phyloP scores from a whole-genome alignment of 1,140 invertebrate species.

The Drosophila tropicalis region DNA sequence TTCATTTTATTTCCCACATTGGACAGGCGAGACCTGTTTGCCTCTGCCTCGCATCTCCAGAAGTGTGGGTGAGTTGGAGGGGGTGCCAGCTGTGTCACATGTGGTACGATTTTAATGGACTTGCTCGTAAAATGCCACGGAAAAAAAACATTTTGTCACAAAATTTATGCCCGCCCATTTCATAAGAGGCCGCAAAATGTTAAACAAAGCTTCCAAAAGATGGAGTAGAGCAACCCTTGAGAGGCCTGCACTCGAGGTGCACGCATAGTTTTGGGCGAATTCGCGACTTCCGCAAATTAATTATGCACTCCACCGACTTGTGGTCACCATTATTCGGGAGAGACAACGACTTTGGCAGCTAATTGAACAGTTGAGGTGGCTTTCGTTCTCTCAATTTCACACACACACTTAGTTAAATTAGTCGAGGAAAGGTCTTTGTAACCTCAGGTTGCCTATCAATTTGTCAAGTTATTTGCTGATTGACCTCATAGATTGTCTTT shows the following conservation, averaged over 20 bases:
- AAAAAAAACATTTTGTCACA: conserved; percentile 60
- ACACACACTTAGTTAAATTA: background rate
- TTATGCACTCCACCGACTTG: conserved; percentile 66
- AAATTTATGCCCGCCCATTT: conserved; percentile 71
- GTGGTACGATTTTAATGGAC: conserved; percentile 78
- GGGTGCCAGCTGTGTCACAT: conserved; percentile 46
- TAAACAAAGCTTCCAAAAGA: conserved; percentile 47
- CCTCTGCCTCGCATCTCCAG: background rate
- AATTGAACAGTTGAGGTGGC: conserved; percentile 55
- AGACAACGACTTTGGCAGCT: conserved; percentile 45
- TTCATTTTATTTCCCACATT: conserved; percentile 78
- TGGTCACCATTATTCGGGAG: conserved; percentile 47
- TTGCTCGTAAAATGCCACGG: conserved; percentile 74
- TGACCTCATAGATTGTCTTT: conserved; percentile 56
- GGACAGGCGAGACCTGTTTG: conserved; percentile 39
- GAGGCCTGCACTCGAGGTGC: conserved; percentile 35
- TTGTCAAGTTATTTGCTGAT: conserved; percentile 75
- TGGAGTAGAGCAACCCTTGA: conserved; percentile 4
- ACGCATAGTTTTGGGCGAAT: conserved; percentile 36
- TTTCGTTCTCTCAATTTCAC: background rate
- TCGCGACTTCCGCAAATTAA: conserved; percentile 64
- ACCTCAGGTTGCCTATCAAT: conserved; percentile 62
- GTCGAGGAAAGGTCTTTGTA: conserved; percentile 9
- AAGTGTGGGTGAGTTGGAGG: conserved; percentile 33
- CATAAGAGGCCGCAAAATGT: conserved; percentile 57